Percentiles rank a stretch among this genome's conserved stretches.
Evolutionary conservation across 2,888 invertebrate genomes (phyloP).

Genomic region (Hyposoter didymator): DNA sequence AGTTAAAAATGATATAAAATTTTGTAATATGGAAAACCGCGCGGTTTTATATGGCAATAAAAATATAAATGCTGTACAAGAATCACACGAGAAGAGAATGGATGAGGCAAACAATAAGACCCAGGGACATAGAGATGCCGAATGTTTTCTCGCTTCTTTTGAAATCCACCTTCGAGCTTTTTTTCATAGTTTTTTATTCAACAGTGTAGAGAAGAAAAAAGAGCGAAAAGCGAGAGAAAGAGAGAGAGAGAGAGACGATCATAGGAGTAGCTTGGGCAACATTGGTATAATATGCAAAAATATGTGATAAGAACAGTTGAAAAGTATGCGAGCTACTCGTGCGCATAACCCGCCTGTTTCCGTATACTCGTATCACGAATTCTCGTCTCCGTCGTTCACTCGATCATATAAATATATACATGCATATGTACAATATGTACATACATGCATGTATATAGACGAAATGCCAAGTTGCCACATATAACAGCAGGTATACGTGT

Average conservation of each 20-base stretch:
- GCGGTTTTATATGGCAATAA: slow-evolving; percentile 73
- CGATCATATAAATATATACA: slow-evolving; percentile 32
- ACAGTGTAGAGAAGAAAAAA: slow-evolving; percentile 39
- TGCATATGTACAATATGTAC: slow-evolving; percentile 22
- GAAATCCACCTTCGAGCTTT: slow-evolving; percentile 32
- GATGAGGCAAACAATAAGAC: slow-evolving; percentile 62
- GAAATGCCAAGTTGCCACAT: slow-evolving; percentile 65
- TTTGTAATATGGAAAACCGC: slow-evolving; percentile 65
- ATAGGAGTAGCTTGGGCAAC: slow-evolving; percentile 52
- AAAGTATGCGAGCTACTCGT: slow-evolving; percentile 69
- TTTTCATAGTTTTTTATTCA: slow-evolving; percentile 31
- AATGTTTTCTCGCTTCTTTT: slow-evolving; percentile 28
- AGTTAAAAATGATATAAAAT: neutral
- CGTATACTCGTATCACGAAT: slow-evolving; percentile 56
- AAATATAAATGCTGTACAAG: slow-evolving; percentile 23
- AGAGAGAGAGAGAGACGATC: slow-evolving; percentile 45
- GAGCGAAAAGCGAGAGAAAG: slow-evolving; percentile 46
- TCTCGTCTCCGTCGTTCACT: slow-evolving; percentile 37
- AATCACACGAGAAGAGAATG: slow-evolving; percentile 7
- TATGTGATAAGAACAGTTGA: slow-evolving; percentile 79
- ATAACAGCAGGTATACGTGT: slow-evolving; percentile 34
- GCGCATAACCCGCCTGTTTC: slow-evolving; percentile 62
- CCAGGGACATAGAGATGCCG: slow-evolving; percentile 36
- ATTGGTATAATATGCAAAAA: slow-evolving; percentile 79
- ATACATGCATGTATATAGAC: slow-evolving; percentile 20